Conservation (phyloP, 2,113 vertebrate genomes). For the Panthera tigris region DNA sequence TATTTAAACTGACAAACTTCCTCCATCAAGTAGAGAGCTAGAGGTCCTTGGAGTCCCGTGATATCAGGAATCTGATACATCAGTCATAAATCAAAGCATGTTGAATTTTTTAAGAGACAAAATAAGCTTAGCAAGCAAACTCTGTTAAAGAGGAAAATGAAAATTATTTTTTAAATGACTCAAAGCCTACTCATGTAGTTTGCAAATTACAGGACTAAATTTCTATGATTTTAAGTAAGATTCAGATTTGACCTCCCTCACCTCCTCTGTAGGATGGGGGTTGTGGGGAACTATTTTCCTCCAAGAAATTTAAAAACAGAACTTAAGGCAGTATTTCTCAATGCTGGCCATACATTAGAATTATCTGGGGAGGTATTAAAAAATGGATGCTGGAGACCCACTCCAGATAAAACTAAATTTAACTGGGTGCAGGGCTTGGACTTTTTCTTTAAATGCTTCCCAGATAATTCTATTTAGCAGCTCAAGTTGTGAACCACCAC, state of each 20-base stretch:
- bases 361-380: background rate
- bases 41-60: background rate
- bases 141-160: background rate
- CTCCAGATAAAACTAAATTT: background rate
- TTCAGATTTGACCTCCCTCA: background rate
- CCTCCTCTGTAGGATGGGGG: background rate
- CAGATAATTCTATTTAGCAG: background rate
- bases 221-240: background rate
- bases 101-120: background rate
- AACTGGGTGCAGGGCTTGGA: background rate
- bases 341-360: background rate
- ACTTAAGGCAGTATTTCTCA: background rate
- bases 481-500: background rate
- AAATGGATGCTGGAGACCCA: background rate
- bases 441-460: background rate
- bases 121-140: background rate
- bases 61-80: background rate
- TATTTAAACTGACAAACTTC: background rate
- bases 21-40: background rate
- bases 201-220: background rate
- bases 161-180: slow-evolving; percentile 16
- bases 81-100: background rate
- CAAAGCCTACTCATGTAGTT: background rate
- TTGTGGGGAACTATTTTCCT: background rate
- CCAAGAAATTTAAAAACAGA: slow-evolving; percentile 31